Evolutionary conservation across 2,888 invertebrate species (phyloP).

Genomic region (Opisthograptis luteolata): DNA sequence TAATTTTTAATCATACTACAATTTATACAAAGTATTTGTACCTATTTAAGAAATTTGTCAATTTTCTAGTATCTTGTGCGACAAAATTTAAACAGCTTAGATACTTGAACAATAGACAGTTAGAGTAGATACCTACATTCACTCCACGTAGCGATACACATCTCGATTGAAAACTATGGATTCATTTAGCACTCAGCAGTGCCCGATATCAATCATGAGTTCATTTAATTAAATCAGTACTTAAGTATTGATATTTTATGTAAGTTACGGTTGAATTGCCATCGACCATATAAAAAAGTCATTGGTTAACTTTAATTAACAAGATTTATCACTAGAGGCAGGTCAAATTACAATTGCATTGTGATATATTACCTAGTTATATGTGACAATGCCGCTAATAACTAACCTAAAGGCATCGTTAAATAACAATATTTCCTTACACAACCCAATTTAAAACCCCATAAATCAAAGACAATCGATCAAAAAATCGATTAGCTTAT

Average conservation of each 20-base stretch:
- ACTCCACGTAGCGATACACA: conserved; percentile 44
- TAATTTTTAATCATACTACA: too few relatives aligned
- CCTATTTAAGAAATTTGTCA: too few relatives aligned
- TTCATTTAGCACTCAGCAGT: not conserved
- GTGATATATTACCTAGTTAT: conserved; percentile 34
- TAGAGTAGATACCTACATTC: conserved; percentile 51
- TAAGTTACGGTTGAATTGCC: not conserved
- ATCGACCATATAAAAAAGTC: conserved; percentile 7
- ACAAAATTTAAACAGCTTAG: too few relatives aligned
- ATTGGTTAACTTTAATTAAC: conserved; percentile 16
- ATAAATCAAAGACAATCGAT: conserved; percentile 31
- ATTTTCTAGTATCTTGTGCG: too few relatives aligned
- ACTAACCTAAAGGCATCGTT: conserved; percentile 27
- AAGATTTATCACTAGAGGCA: conserved; percentile 22
- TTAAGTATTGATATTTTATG: not conserved
- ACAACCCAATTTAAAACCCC: conserved; percentile 26
- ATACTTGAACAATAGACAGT: conserved; percentile 62
- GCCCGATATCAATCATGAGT: not conserved
- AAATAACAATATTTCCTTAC: conserved; percentile 19
- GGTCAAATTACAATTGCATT: conserved; percentile 20
- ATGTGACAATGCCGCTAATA: conserved; percentile 21
- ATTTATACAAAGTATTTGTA: too few relatives aligned
- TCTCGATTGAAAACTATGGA: conserved; percentile 36
- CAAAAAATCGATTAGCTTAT: conserved; percentile 38
- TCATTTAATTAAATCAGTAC: not conserved